A percentile compares a stretch with the other conserved stretches of the same genome.
phyloP scores from a whole-genome alignment of 1,140 invertebrate species.

The Plodia interpunctella region DNA sequence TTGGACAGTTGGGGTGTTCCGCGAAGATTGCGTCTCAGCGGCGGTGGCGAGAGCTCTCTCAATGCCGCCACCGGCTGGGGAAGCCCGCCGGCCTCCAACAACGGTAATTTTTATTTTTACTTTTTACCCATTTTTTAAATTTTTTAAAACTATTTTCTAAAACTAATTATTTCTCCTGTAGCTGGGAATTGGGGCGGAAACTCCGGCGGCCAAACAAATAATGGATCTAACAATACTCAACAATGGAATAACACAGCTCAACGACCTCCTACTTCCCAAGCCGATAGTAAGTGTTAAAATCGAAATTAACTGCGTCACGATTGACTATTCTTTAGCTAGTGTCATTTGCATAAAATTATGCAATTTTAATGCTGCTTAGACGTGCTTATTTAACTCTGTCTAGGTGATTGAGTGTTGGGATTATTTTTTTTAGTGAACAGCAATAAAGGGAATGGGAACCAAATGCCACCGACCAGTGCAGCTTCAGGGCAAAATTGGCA shows the following conservation, averaged over 20 bases:
- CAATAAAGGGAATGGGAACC: constrained; percentile 65
- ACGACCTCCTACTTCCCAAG: constrained; percentile 76
- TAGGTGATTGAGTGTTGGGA: constrained; percentile 8
- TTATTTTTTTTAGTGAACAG: constrained; percentile 61
- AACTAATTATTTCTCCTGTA: constrained; percentile 36
- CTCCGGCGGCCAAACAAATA: constrained; percentile 75
- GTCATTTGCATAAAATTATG: constrained; percentile 1
- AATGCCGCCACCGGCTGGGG: constrained; percentile 87
- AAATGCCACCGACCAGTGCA: constrained; percentile 63
- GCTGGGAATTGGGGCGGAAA: constrained; percentile 77
- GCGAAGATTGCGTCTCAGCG: constrained; percentile 79
- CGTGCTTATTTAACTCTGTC: background rate
- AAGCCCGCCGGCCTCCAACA: constrained; percentile 82
- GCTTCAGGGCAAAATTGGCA: constrained; percentile 62
- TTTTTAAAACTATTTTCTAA: constrained; percentile 6
- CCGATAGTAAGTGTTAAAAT: constrained; percentile 69
- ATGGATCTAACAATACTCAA: constrained; percentile 76
- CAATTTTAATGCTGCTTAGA: background rate
- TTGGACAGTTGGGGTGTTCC: constrained; percentile 79
- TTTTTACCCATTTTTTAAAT: constrained; percentile 5
- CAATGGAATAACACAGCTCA: constrained; percentile 80
- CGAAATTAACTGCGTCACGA: constrained; percentile 10
- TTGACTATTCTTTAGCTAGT: background rate
- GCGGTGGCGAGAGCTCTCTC: constrained; percentile 87
- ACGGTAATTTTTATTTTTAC: constrained; percentile 50